phyloP scores from a whole-genome alignment of 2,797 vertebrate species.

The Scyliorhinus canicula region DNA sequence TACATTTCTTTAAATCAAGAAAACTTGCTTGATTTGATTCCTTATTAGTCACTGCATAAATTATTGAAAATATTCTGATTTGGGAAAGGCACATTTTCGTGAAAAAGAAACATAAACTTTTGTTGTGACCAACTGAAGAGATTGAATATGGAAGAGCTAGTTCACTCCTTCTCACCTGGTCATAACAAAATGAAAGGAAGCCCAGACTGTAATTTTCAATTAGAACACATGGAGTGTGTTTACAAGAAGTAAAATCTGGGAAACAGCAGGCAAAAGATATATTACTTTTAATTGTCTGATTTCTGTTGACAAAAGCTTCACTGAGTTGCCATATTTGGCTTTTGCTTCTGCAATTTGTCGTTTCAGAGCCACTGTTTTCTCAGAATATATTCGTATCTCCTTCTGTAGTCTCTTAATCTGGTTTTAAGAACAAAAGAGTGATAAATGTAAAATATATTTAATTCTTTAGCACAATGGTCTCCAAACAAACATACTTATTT shows the following conservation, averaged over 20 bases:
- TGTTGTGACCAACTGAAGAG: no score
- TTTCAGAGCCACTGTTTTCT: constrained; percentile 40
- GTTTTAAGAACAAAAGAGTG: constrained; percentile 41
- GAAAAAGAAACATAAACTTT: neutral
- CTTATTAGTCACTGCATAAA: no score
- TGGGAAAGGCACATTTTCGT: no score
- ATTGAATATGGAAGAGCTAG: no score
- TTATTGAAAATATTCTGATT: no score
- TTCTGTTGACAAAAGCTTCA: constrained; percentile 40
- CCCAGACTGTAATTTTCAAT: neutral
- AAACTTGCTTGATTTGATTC: no score
- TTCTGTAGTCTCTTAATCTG: constrained; percentile 46
- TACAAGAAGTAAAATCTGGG: no score
- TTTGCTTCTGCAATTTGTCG: constrained; percentile 43
- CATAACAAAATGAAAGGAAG: no score
- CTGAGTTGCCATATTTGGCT: constrained; percentile 40
- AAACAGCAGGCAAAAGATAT: constrained; percentile 5
- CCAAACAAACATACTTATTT: neutral
- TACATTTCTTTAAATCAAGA: no score
- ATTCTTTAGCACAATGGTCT: neutral
- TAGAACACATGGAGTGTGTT: neutral
- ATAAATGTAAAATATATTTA: neutral
- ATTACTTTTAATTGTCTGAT: constrained; percentile 51
- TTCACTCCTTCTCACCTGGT: no score
- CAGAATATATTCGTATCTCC: constrained; percentile 42